These are phyloP conservation scores for Ploceus nigricollis DNA, from an alignment of 2,113 vertebrate genomes.

Conservation along the genomic window DNA sequence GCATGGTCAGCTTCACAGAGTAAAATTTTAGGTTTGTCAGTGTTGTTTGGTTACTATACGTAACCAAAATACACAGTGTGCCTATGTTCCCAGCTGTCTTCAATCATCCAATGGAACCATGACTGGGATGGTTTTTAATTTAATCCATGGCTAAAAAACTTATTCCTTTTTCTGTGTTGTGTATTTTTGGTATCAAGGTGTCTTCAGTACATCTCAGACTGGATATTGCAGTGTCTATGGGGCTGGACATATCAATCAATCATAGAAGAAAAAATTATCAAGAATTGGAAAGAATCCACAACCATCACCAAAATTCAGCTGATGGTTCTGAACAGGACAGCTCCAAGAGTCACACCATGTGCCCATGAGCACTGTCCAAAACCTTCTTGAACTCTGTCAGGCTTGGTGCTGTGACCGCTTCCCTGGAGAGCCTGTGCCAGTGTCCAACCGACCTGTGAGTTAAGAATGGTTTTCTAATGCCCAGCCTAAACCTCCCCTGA, in stretches of 20 bases:
- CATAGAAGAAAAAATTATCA: background rate
- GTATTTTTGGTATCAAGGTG: background rate
- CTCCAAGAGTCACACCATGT: background rate
- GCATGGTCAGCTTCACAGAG: background rate
- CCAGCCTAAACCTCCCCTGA: background rate
- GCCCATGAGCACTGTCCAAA: background rate
- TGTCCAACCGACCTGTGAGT: rapidly evolving
- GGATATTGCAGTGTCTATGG: background rate
- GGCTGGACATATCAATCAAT: background rate
- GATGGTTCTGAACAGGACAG: background rate
- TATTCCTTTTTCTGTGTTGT: background rate
- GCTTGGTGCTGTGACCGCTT: background rate
- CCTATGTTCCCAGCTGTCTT: background rate
- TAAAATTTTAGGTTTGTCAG: background rate
- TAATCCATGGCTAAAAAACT: background rate
- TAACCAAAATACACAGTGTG: background rate
- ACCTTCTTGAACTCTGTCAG: background rate
- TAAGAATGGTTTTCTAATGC: background rate
- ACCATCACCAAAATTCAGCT: background rate
- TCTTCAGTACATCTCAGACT: background rate
- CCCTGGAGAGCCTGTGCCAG: background rate
- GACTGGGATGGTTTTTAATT: background rate
- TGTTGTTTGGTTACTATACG: background rate
- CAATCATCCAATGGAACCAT: background rate
- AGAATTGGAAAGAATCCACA: background rate